Conservation (phyloP, 2,797 vertebrate genomes). For the Hippopotamyrus pictus region DNA sequence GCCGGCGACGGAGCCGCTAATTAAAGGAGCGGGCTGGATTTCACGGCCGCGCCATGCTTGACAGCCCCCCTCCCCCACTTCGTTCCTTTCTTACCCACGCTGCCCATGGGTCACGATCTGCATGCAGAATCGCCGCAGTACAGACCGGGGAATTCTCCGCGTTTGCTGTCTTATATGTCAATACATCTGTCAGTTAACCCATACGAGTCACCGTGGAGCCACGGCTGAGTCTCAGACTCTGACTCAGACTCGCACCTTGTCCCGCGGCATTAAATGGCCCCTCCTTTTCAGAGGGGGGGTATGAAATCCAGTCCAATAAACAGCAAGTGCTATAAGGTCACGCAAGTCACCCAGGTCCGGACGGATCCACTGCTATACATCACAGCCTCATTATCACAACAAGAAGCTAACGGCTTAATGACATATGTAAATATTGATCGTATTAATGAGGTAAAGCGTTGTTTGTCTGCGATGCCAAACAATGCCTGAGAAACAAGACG, state of each 20-base stretch:
- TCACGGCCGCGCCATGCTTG: background rate
- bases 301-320: background rate
- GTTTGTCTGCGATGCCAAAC: background rate
- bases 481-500: background rate
- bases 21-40: background rate
- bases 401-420: background rate
- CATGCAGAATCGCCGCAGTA: background rate
- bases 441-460: background rate
- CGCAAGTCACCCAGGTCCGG: background rate
- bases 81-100: background rate
- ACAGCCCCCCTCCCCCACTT: background rate
- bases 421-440: background rate
- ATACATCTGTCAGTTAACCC: background rate
- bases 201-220: background rate
- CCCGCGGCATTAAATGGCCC: background rate
- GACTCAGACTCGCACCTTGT: background rate
- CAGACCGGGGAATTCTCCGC: background rate
- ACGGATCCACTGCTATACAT: background rate
- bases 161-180: background rate
- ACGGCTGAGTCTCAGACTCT: background rate
- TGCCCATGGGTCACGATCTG: background rate
- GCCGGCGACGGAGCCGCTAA: background rate
- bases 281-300: background rate
- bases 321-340: background rate
- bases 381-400: background rate